These are phyloP conservation scores for Steromphala cineraria DNA, from an alignment of 2,888 invertebrate genomes.

Conservation along the genomic window DNA sequence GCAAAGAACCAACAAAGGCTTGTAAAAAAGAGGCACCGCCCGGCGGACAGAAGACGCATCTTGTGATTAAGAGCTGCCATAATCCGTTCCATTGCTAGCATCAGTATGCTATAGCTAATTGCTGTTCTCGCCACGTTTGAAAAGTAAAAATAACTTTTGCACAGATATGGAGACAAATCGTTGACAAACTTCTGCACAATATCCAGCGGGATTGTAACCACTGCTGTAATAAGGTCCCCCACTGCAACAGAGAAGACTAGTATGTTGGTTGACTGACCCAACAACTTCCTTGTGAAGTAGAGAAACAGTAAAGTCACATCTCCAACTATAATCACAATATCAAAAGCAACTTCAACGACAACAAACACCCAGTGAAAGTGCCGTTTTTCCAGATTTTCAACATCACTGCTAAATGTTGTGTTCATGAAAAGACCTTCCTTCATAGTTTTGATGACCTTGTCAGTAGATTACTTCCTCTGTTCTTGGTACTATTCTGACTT, in stretches of 20 bases:
- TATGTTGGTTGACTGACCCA: slow-evolving; percentile 64
- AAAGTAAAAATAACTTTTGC: slow-evolving; percentile 56
- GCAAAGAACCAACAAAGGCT: slow-evolving; percentile 71
- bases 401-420: not conserved
- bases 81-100: slow-evolving; percentile 47
- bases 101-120: slow-evolving; percentile 33
- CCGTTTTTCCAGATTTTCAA: slow-evolving; percentile 26
- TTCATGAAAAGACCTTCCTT: not conserved
- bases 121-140: slow-evolving; percentile 45
- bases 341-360: slow-evolving; percentile 41
- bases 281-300: slow-evolving; percentile 54
- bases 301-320: slow-evolving; percentile 53
- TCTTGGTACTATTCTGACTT: no score
- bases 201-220: slow-evolving; percentile 50
- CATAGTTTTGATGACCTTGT: not conserved
- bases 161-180: slow-evolving; percentile 49
- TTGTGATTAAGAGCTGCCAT: slow-evolving; percentile 37
- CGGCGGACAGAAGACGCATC: slow-evolving; percentile 33
- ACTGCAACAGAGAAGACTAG: slow-evolving; percentile 65
- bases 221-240: slow-evolving; percentile 55
- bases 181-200: slow-evolving; percentile 38
- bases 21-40: slow-evolving; percentile 68
- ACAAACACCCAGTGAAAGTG: slow-evolving; percentile 38
- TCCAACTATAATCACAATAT: slow-evolving; percentile 49
- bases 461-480: no score